These are phyloP conservation scores for Gallinago nigripennis DNA, from an alignment of 2,797 vertebrate species.

Conservation along the genomic window DNA sequence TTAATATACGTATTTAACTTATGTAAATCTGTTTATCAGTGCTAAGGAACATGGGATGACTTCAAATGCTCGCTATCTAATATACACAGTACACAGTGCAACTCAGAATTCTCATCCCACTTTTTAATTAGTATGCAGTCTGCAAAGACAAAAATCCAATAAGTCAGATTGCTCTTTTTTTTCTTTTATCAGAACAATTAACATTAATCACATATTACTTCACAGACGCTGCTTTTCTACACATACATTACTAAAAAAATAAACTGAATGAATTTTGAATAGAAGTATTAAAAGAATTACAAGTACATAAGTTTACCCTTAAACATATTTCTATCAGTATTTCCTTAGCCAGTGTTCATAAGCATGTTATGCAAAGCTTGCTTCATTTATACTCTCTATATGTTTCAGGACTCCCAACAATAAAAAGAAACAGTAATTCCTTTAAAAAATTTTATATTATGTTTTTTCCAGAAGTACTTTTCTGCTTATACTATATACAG, in stretches of 20 bases:
- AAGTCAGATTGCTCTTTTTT: conserved; percentile 42
- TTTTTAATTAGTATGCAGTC: conserved; percentile 56
- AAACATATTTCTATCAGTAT: background rate
- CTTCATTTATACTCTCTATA: background rate
- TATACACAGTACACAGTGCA: background rate
- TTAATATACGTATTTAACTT: conserved; percentile 15
- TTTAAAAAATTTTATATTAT: background rate
- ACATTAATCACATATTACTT: background rate
- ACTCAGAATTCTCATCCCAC: conserved; percentile 33
- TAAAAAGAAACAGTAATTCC: background rate
- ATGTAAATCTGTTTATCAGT: conserved; percentile 44
- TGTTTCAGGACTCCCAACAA: background rate
- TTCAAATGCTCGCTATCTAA: conserved; percentile 27
- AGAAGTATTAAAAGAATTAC: background rate
- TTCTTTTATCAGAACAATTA: conserved; percentile 65
- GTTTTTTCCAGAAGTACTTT: background rate
- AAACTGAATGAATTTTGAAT: background rate
- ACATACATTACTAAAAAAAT: background rate
- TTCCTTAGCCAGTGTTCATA: background rate
- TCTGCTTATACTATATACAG: background rate
- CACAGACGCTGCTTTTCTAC: background rate
- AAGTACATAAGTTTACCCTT: background rate
- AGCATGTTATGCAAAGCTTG: background rate
- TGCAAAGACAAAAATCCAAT: conserved; percentile 44
- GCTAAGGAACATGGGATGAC: conserved; percentile 1